Base-by-base conservation (phyloP, 2,797 vertebrate species). In the Austrolebias charrua region DNA sequence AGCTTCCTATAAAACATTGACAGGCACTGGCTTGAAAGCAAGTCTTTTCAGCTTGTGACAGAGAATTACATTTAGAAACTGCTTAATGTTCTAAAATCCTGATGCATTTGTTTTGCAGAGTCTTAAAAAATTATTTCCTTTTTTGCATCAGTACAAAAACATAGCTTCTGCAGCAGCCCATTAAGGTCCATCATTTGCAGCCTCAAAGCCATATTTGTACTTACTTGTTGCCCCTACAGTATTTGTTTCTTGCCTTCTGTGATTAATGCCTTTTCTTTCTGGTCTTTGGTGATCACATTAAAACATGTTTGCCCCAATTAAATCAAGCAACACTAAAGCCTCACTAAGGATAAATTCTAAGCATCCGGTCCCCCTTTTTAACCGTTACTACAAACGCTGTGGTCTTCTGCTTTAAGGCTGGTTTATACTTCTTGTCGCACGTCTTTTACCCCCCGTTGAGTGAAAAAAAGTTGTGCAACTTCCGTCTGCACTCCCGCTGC, bases 161-260 rank as follows among this genome's bases (percentile, higher is more conserved):
- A 54, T 50, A 63, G 58, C 73, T 64, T 54, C 58, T 75, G 35
- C 54, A 50, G 69, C 71, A 54, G 52, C 59, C 64, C 80, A 71
- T 75, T 29, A 69, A 72, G 64, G 65, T 73, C 53, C 70, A 75
- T 65, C 29, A 49, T 18, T 16, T 55, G 49, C 40, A 63, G 50
- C 70, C 74, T 65, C 40, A 13, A 43, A 75, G 72, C 51, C 52
- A 59, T 57, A 73, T 63, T 55, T 53, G 15, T 56, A 61, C 62
- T 73, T 81, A 64, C 81, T 74, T 82, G 55, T 63, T 69, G 48
- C 58, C 66, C 56, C 66, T 79, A 62, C 66, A 71, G 43, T 67
- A 29, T 43, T 75, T 82, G 79, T 87, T 90, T 80, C 71, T 82
- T 65, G 61, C 71, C 71, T 53, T 75, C 48, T 67, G 67, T 78